These are phyloP conservation scores for Microtus pennsylvanicus DNA, from an alignment of 2,113 vertebrate species.

Conservation along the genomic window DNA sequence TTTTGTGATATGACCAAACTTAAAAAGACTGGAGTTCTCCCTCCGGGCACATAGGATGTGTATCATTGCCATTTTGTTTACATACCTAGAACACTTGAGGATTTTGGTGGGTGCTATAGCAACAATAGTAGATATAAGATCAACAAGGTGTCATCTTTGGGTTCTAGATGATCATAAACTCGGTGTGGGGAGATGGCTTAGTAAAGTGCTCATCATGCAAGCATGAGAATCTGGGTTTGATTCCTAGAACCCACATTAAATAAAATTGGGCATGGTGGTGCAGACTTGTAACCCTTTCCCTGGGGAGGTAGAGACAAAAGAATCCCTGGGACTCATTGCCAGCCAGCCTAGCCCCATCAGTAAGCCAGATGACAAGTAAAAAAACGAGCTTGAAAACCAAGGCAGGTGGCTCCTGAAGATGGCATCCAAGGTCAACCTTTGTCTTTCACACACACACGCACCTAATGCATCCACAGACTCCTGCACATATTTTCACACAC, in stretches of 20 bases:
- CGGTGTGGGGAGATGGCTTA: background rate
- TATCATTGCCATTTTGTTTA: background rate
- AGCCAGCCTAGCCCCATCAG: background rate
- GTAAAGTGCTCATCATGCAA: background rate
- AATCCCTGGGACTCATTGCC: background rate
- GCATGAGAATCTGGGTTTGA: background rate
- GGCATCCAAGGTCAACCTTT: background rate
- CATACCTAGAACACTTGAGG: background rate
- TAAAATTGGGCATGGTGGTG: background rate
- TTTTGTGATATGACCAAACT: slow-evolving; percentile 3
- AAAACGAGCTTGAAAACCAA: background rate
- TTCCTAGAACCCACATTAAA: background rate
- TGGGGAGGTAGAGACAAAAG: background rate
- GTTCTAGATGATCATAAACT: background rate
- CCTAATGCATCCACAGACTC: background rate
- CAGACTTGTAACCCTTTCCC: background rate
- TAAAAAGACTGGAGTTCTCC: background rate
- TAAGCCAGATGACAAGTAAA: background rate
- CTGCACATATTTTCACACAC: background rate
- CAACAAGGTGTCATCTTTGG: background rate
- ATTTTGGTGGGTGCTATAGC: background rate
- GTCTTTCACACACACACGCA: background rate
- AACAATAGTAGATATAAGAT: background rate
- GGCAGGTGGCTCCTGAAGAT: background rate
- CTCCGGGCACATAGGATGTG: background rate